Evolutionary conservation across 2,797 vertebrate species (phyloP).

Genomic region (Anisognathus igniventris): DNA sequence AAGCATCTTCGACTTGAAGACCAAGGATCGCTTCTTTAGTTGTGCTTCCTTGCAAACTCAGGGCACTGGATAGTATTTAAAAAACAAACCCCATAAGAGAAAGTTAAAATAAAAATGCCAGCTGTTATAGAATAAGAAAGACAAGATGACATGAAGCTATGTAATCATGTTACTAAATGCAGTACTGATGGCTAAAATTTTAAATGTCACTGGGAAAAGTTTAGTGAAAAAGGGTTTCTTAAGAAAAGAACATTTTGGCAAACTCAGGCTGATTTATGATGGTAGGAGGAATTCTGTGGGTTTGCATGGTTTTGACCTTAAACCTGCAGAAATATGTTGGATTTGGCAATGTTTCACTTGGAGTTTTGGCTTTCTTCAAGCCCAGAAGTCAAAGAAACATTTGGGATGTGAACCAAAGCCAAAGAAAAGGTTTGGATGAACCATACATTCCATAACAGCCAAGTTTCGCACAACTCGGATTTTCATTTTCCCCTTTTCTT

Average conservation of each 20-base stretch:
- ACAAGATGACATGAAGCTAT: not conserved
- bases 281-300: constrained; percentile 14
- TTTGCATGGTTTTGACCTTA: constrained; percentile 63
- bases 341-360: constrained; percentile 57
- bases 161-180: not conserved
- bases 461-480: constrained; percentile 35
- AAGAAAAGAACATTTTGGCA: constrained; percentile 36
- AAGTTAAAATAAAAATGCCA: not conserved
- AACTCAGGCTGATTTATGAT: constrained; percentile 52
- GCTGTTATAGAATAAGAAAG: not conserved
- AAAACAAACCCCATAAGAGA: not conserved
- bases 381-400: constrained; percentile 61
- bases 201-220: not conserved
- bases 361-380: constrained; percentile 49
- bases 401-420: constrained; percentile 33
- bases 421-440: constrained; percentile 53
- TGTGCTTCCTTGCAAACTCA: not conserved
- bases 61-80: not conserved
- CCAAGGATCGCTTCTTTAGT: not conserved
- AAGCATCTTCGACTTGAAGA: not conserved
- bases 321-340: constrained; percentile 53
- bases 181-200: not conserved
- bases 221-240: not conserved
- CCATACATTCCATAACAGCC: constrained; percentile 13
- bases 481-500: constrained; percentile 32